Conservation (phyloP, 2,113 vertebrate genomes). For the Arizona elegans region DNA sequence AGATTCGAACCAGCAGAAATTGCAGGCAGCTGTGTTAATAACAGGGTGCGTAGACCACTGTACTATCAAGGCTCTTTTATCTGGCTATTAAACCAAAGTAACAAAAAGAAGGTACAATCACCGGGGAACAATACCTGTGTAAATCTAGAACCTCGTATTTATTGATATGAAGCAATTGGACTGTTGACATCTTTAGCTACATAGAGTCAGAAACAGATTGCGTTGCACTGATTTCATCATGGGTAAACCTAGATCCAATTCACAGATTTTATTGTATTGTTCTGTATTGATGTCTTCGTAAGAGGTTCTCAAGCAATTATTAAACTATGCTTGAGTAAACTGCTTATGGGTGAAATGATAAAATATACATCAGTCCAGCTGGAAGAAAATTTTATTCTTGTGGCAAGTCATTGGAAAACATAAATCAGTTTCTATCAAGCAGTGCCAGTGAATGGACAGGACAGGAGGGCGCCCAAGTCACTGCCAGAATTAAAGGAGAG, state of each 20-base stretch:
- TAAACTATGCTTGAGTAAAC: background rate
- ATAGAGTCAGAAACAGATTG: background rate
- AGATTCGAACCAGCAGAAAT: too few species aligned
- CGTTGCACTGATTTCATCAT: background rate
- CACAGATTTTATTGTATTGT: background rate
- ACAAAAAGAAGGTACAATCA: background rate
- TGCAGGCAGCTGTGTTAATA: too few species aligned
- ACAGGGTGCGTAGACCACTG: too few species aligned
- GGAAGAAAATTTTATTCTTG: background rate
- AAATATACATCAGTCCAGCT: background rate
- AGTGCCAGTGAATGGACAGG: background rate
- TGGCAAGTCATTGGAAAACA: background rate
- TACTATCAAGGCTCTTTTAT: too few species aligned
- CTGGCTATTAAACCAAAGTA: background rate
- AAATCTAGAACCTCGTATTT: background rate
- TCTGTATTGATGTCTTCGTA: background rate
- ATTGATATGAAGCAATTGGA: background rate
- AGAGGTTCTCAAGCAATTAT: background rate
- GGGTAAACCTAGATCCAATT: background rate
- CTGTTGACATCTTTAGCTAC: background rate
- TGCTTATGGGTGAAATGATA: background rate
- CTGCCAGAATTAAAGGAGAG: background rate
- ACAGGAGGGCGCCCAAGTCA: background rate
- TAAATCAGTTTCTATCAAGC: background rate
- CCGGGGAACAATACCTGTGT: fast-evolving